Percentiles rank a stretch among this genome's conserved stretches.
Conservation (phyloP, 1,140 invertebrate genomes). For the Holotrichia oblita region DNA sequence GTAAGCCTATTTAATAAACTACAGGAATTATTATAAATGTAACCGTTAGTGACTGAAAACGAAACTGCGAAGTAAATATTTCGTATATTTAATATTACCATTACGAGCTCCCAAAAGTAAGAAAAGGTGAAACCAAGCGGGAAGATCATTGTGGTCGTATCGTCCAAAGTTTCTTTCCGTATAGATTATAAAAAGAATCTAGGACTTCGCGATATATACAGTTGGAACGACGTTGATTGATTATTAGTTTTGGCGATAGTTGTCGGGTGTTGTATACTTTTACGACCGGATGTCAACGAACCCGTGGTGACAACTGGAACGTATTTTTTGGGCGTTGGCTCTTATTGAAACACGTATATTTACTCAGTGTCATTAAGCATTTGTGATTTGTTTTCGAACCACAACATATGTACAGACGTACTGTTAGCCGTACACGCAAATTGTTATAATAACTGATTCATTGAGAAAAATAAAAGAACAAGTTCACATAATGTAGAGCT, state of each 20-base stretch:
- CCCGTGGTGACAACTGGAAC: conserved; percentile 22
- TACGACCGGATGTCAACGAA: conserved; percentile 32
- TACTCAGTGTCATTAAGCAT: conserved; percentile 25
- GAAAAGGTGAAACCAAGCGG: too few species aligned
- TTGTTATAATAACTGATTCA: conserved; percentile 6
- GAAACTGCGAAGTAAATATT: too few species aligned
- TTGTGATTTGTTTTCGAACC: not conserved
- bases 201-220: conserved; percentile 17
- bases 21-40: too few species aligned
- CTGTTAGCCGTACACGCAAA: not conserved
- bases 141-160: not conserved
- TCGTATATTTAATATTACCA: too few species aligned
- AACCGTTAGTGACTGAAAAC: too few species aligned
- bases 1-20: too few species aligned
- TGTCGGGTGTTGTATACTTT: conserved; percentile 14
- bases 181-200: conserved; percentile 27
- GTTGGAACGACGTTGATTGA: conserved; percentile 33
- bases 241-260: conserved; percentile 33
- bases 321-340: conserved; percentile 29
- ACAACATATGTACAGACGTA: not conserved
- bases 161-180: not conserved
- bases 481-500: not conserved
- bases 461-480: conserved; percentile 11
- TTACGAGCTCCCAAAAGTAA: too few species aligned
- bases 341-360: conserved; percentile 9